Conservation (phyloP, 2,888 invertebrate genomes). For the Pandemis corylana region DNA sequence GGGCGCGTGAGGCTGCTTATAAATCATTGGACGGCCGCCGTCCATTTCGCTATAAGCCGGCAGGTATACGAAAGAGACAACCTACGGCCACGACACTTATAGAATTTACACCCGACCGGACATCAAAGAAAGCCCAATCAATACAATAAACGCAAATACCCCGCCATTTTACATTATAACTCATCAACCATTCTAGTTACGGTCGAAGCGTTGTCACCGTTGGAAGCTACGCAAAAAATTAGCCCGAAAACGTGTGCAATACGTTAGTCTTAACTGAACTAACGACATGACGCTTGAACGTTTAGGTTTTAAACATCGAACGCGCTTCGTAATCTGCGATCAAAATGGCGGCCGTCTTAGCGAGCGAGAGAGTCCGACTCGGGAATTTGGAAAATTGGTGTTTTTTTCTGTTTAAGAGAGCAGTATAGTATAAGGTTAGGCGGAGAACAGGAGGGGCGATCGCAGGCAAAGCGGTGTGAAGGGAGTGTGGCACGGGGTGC, state of each 20-base stretch:
- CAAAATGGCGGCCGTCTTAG: conserved; percentile 85
- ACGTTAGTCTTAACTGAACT: conserved; percentile 70
- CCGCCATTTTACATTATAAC: conserved; percentile 31
- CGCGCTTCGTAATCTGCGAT: conserved; percentile 80
- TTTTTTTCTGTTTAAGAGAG: conserved; percentile 84
- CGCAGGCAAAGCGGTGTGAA: conserved; percentile 83
- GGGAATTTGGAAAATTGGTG: conserved; percentile 84
- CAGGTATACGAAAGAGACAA: conserved; percentile 42
- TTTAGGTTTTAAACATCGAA: conserved; percentile 77
- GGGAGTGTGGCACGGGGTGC: conserved; percentile 62
- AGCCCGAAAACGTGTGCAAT: conserved; percentile 81
- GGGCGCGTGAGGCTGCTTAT: background rate
- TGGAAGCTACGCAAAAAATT: conserved; percentile 77
- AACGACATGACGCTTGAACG: conserved; percentile 68
- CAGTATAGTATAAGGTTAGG: conserved; percentile 84
- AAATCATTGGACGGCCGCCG: conserved; percentile 29
- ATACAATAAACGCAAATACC: conserved; percentile 61
- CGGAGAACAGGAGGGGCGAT: conserved; percentile 76
- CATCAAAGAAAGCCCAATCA: conserved; percentile 70
- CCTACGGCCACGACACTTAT: conserved; percentile 60
- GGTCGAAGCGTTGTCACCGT: conserved; percentile 59
- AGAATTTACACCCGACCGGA: conserved; percentile 45
- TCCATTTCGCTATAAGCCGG: conserved; percentile 27
- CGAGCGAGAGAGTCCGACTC: conserved; percentile 81
- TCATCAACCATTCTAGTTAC: conserved; percentile 29